Evolutionary conservation across 2,888 invertebrate genomes (phyloP), one percentile per base, ranked within the genome.

Genomic region (Euspilapteryx auroguttella): DNA sequence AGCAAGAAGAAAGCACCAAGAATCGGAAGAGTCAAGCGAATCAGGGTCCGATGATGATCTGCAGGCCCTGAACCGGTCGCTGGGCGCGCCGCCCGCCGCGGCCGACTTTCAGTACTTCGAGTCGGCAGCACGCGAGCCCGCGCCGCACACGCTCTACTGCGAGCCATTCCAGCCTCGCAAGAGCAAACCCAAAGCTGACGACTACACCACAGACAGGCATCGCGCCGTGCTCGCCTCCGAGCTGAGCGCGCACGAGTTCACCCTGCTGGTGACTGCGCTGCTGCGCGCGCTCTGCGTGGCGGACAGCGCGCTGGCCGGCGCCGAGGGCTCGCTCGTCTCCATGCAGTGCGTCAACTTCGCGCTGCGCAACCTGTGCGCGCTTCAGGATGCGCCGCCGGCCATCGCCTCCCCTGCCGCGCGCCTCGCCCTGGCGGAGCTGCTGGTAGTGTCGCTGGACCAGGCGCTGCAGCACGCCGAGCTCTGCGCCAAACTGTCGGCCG

Each of bases 101-200:
- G 68, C 68, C 26, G 80, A 81, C 44, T 82, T 83, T 44, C 79
- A 80, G 32, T 82, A 82, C 44, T 82, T 81, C 46, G 78, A 80
- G 27, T 75, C 78, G 0, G 61, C 68, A 6, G 53, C 65, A 30
- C 59, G 54, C 27, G 57, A 57, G 2, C 52, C 57, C 29, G 44
- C 62, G 1, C 61, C 64, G 27, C 66, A 73, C n/a, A 44, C 61
- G 0, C 45, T 58, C 8, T 63, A 59, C 44, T 37, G 42, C 7
- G 65, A 65, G 11, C 51, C 58, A 0, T 53, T 46, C 31, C 41
- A 59, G 0, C 61, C 65, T 4, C 49, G 68, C 4, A 65, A 55
- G 31, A 47, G 52, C 7, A 78, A 77, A 39, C 62, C 68, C 1
- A 69, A 65, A 29, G 68, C 78, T 1, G 69, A 75, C 21, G 80